Base-by-base conservation (phyloP, 1,140 invertebrate species). In the Drosophila obscura region DNA sequence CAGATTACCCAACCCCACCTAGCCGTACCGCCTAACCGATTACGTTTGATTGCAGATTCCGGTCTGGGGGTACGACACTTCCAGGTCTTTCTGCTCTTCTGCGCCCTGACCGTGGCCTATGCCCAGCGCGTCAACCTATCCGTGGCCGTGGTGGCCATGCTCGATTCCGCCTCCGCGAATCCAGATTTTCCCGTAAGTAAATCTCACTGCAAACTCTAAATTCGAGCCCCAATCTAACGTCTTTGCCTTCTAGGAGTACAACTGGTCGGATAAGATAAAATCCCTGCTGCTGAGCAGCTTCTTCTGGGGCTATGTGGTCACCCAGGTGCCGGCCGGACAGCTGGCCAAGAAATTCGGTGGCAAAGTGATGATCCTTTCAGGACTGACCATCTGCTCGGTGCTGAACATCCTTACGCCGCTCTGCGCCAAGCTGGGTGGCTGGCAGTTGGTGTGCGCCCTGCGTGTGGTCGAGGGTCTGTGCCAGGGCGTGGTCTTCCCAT, bases 401-500 rank as follows among this genome's bases (percentile, higher is more conserved):
- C 66, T 95, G 2, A 92, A 93, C 52, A 72, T 93, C 43, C 77
- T 93, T 19, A 93, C 89, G 58, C 94, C 93, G 1, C 68, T 77
- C 0, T 75, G 58, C 7, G 87, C 88, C 15, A 41, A 45, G 1
- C 46, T 73, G 28, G 93, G 94, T 1, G 94, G 93, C 16, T 95
- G 94, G 94, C 87, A 94, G 90, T 92, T 94, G 46, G 92, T 64
- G 84, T 96, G 55, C 85, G 90, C 92, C 75, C 91, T 94, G 28
- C 93, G 97, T 49, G 94, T 97, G 1, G 72, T 96, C 0, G 95
- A 96, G 85, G 97, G 97, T 0, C 90, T 98, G 1, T 93, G 93
- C 45, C 95, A 98, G 92, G 97, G 97, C 8, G 94, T 96, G 1
- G 93, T 96, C 24, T 96, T 96, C 77, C 97, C 97, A 0, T 94